Conservation (phyloP, 2,113 vertebrate species). For the Corythaixoides concolor region DNA sequence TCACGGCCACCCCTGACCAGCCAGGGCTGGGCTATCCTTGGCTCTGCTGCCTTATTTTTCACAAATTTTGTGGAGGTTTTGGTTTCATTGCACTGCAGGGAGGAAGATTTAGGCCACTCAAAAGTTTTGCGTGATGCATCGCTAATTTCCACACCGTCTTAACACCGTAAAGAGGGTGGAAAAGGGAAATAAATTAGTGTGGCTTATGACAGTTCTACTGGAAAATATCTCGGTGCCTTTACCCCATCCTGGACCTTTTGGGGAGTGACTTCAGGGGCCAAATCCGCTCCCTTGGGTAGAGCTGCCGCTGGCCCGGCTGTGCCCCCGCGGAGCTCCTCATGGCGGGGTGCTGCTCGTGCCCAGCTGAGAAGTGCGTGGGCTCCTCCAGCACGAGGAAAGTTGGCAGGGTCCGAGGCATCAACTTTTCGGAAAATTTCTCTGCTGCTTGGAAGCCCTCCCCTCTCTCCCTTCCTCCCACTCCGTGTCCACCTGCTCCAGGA, state of each 20-base stretch:
- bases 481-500: conserved; percentile 40
- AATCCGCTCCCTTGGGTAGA: background rate
- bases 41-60: background rate
- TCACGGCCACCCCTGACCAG: background rate
- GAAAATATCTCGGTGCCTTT: background rate
- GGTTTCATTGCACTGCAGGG: background rate
- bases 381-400: background rate
- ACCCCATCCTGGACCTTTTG: background rate
- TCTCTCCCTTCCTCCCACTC: background rate
- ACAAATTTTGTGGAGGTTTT: background rate
- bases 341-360: background rate
- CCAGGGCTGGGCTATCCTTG: background rate
- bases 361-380: background rate
- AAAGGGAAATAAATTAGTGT: background rate
- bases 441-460: background rate
- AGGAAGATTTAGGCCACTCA: background rate
- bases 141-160: background rate
- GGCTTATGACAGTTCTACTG: background rate
- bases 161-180: background rate
- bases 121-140: background rate
- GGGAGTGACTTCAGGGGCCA: background rate
- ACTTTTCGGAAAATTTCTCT: background rate
- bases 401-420: background rate
- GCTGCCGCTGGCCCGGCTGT: background rate
- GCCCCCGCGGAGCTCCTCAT: background rate